Evolutionary conservation across 1,140 invertebrate species (phyloP), one percentile per base, ranked within the genome.

Genomic region (Aphis craccivora): DNA sequence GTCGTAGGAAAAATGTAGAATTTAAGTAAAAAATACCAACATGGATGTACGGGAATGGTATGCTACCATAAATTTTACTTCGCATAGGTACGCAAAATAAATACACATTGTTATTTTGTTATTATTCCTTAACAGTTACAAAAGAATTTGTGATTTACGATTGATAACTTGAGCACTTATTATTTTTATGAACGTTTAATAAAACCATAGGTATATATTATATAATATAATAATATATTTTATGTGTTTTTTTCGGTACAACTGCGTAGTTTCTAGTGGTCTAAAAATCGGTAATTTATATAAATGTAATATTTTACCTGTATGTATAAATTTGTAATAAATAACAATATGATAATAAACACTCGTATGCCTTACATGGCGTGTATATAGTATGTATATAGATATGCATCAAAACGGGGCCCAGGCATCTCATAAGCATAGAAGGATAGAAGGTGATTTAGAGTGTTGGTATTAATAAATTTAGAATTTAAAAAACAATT

Each of bases 231-330:
- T 30, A 30, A 67, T n/a, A 67, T 67, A 67, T 67, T n/a, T 3
- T 67, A 67, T 67, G 8, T 25, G 7, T 55, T 55, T n/a, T 67
- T 67, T 76, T 76, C n/a, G n/a, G 60, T 76, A 14, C 60, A 14
- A 18, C 14, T n/a, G 1, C 60, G 48, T 51, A 51, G 14, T 76
- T 18, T n/a, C 30, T 20, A 14, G 4, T 76, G n/a, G 14, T n/a
- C 60, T 76, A n/a, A 76, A 76, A n/a, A n/a, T 76, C 30, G 60
- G 60, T 76, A 76, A 76, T 76, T n/a, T 76, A 35, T n/a, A 76
- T 76, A n/a, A 14, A 67, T 14, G 60, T 11, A n/a, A n/a, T 76
- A 76, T 76, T 76, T 76, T 18, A n/a, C 25, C n/a, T 76, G 14
- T 18, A 51, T 14, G n/a, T 35, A n/a, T 76, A 35, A 18, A n/a